phyloP scores from a whole-genome alignment of 1,140 invertebrate genomes.

The Drosophila sproati region DNA sequence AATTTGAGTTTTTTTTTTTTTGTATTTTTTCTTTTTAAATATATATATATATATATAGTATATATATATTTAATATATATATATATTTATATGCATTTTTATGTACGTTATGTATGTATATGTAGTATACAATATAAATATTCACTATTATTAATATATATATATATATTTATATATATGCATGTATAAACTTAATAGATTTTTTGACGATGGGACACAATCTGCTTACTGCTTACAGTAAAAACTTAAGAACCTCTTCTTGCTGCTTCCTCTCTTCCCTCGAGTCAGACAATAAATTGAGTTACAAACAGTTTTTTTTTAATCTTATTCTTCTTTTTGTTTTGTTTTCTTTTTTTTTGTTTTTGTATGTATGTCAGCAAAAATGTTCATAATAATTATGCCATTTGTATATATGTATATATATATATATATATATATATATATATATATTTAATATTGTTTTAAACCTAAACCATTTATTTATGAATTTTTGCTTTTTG shows the following conservation, averaged over 20 bases:
- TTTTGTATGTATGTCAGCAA: slow-evolving; percentile 61
- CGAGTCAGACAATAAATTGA: slow-evolving; percentile 71
- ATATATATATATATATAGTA: slow-evolving; percentile 45
- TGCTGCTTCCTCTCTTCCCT: slow-evolving; percentile 3
- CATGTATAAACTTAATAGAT: slow-evolving; percentile 79
- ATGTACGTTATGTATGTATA: slow-evolving; percentile 49
- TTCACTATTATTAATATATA: slow-evolving; percentile 51
- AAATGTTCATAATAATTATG: slow-evolving; percentile 76
- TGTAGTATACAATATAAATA: slow-evolving; percentile 70
- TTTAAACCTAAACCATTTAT: slow-evolving; percentile 80
- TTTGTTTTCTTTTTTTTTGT: too few relatives aligned
- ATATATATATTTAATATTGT: slow-evolving; percentile 50
- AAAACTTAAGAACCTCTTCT: slow-evolving; percentile 65
- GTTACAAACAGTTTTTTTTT: slow-evolving; percentile 64
- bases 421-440: slow-evolving; percentile 59
- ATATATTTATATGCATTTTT: slow-evolving; percentile 46
- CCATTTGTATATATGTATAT: slow-evolving; percentile 62
- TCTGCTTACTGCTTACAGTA: slow-evolving; percentile 64
- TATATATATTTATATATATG: slow-evolving; percentile 65
- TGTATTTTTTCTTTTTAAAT: slow-evolving; percentile 15
- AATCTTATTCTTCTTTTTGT: slow-evolving; percentile 23
- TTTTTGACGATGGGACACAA: slow-evolving; percentile 77
- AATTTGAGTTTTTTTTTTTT: slow-evolving; percentile 36
- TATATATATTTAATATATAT: not conserved
- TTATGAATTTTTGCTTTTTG: slow-evolving; percentile 77